A percentile compares a stretch with the other conserved stretches of the same genome.
phyloP scores from a whole-genome alignment of 1,140 invertebrate species.

The Aradophagus sp. region DNA sequence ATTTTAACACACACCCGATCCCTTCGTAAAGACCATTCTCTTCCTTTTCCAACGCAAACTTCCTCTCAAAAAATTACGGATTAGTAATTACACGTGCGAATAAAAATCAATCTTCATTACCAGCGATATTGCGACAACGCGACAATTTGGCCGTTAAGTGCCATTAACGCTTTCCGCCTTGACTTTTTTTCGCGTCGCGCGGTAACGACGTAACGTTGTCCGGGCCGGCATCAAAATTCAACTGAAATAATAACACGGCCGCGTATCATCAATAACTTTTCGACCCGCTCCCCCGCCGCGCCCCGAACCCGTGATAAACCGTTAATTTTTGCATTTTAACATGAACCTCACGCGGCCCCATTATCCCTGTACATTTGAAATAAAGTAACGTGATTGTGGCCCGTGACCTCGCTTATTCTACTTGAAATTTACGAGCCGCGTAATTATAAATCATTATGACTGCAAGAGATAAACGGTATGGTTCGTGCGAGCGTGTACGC shows the following conservation, averaged over 20 bases:
- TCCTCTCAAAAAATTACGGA: too few species aligned
- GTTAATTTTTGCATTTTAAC: slow-evolving; percentile 39
- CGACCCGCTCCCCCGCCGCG: slow-evolving; percentile 12
- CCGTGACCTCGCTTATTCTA: slow-evolving; percentile 34
- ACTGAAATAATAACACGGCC: slow-evolving; percentile 16
- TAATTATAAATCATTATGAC: slow-evolving; percentile 51
- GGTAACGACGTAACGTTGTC: not conserved
- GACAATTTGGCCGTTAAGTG: too few species aligned
- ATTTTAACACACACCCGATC: too few species aligned
- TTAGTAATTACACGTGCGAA: too few species aligned
- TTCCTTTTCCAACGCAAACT: too few species aligned
- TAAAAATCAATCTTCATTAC: too few species aligned
- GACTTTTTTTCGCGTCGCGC: not conserved
- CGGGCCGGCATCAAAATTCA: slow-evolving; percentile 1
- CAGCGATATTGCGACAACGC: too few species aligned
- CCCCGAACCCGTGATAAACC: slow-evolving; percentile 40
- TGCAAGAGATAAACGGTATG: slow-evolving; percentile 41
- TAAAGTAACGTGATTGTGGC: slow-evolving; percentile 38
- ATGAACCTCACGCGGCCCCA: slow-evolving; percentile 23
- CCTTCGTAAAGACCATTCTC: too few species aligned
- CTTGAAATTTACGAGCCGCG: slow-evolving; percentile 27
- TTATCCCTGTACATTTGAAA: slow-evolving; percentile 32
- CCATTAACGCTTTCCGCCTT: too few species aligned
- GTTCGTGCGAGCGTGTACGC: slow-evolving; percentile 12
- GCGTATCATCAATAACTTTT: slow-evolving; percentile 37